Evolutionary conservation across 2,797 vertebrate species (phyloP), one percentile per base, ranked within the genome.

Genomic region (Xenops minutus): DNA sequence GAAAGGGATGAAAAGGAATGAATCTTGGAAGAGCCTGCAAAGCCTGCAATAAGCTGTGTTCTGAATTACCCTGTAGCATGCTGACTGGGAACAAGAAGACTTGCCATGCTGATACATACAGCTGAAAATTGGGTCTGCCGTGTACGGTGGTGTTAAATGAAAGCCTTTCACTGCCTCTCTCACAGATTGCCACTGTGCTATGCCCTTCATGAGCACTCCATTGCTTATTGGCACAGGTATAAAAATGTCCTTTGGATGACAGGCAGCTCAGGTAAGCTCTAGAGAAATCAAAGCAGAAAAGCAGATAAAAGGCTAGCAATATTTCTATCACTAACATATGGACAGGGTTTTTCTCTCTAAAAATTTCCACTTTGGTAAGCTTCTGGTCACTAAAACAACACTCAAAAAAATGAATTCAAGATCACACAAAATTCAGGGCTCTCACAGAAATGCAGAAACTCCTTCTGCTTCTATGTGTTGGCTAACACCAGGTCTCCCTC

Each of bases 11-110:
- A 95, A 95, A 95, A 89, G 59, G 67, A 92, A 87, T 0, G 55
- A 81, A 78, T 78, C 75, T 94, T 93, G 87, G 95, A 96, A 83
- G 84, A 80, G 88, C 44, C 44, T 44, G 44, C 20, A 44, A 44
- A 95, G 64, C 49, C 67, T 87, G 92, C 85, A 94, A 94, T 93
- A 95, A 95, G 61, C 93, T 85, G 24, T 88, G 74, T 84, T 93
- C 94, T 94, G 91, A 92, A 58, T 95, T 85, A 94, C 85, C 74
- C 88, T 58, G 89, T 80, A 96, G 96, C 80, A 74, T 3, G 17
- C 88, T 90, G 88, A 30, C 82, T 89, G 82, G 82, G 79, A 93
- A 94, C 83, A 92, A 86, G 93, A 74, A 51, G 66, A 81, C 80
- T 87, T 94, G 82, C 88, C 74, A 90, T 14, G 22, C 67, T 90